Conservation (phyloP, 2,888 invertebrate species). For the Xestia sexstrigata region DNA sequence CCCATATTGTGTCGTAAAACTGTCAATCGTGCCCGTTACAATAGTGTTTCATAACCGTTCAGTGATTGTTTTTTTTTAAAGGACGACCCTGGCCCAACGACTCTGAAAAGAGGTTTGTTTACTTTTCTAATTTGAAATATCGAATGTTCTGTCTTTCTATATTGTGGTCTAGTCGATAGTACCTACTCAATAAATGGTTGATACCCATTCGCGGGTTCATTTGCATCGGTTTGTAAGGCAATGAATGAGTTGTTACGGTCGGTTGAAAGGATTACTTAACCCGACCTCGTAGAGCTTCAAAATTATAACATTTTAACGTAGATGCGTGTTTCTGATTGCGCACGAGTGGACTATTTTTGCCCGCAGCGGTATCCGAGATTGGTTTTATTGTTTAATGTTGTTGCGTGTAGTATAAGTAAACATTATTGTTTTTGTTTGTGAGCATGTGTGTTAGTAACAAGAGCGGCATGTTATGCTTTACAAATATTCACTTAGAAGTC, state of each 20-base stretch:
- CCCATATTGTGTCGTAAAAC: conserved; percentile 80
- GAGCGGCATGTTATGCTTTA: not conserved
- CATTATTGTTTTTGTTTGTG: conserved; percentile 20
- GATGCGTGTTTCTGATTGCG: conserved; percentile 62
- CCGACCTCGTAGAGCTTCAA: conserved; percentile 76
- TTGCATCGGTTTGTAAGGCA: conserved; percentile 85
- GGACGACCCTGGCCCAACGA: conserved; percentile 76
- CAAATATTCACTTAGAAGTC: not conserved
- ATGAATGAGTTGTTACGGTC: conserved; percentile 84
- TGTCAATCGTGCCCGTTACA: conserved; percentile 83
- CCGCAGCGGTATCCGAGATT: conserved; percentile 35
- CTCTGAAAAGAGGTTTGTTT: conserved; percentile 84
- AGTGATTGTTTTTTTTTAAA: conserved; percentile 83
- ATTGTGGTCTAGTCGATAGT: conserved; percentile 77
- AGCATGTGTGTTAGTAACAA: conserved; percentile 1
- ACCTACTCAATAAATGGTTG: conserved; percentile 73
- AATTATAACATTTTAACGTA: conserved; percentile 55
- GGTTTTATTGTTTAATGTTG: conserved; percentile 35
- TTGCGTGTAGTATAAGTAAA: conserved; percentile 37
- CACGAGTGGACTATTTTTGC: conserved; percentile 42
- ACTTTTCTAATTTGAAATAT: conserved; percentile 67
- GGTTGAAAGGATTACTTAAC: conserved; percentile 84
- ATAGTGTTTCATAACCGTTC: conserved; percentile 83
- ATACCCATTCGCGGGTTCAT: conserved; percentile 77
- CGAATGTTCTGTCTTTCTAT: conserved; percentile 68